Percentiles rank a stretch among this genome's conserved stretches.
Conservation (phyloP, 92 coral and sea anemone genomes). For the Actinernus sp. region DNA sequence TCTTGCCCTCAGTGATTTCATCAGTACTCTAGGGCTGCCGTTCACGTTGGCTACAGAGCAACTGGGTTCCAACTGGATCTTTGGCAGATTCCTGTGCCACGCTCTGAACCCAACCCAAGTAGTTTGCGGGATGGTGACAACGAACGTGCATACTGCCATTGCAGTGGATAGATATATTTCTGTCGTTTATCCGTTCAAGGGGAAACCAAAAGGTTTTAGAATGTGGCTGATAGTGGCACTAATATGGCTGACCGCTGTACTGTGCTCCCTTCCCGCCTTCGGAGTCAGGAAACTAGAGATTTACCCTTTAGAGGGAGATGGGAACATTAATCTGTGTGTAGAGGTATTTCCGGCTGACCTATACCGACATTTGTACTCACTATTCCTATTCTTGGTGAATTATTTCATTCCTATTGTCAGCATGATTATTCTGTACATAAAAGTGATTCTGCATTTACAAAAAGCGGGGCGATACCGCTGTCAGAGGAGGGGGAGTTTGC, state of each 20-base stretch:
- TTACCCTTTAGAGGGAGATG: slow-evolving; percentile 32
- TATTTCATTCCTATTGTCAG: slow-evolving; percentile 50
- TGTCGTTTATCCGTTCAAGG: slow-evolving; percentile 43
- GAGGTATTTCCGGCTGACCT: slow-evolving; percentile 46
- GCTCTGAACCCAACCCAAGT: slow-evolving; percentile 71
- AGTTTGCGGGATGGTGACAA: slow-evolving; percentile 64
- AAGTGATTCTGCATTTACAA: slow-evolving; percentile 35
- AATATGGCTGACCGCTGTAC: slow-evolving; percentile 30
- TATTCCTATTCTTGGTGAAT: slow-evolving; percentile 61
- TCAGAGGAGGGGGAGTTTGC: not conserved
- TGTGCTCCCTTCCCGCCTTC: slow-evolving; percentile 56
- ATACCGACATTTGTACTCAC: slow-evolving; percentile 53
- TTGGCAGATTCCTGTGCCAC: slow-evolving; percentile 60
- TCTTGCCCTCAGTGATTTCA: slow-evolving; percentile 61
- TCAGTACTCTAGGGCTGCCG: slow-evolving; percentile 64
- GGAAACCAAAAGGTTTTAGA: not conserved
- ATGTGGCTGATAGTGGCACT: not conserved
- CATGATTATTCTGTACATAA: slow-evolving; percentile 42
- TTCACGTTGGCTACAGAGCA: slow-evolving; percentile 51
- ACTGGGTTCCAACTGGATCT: slow-evolving; percentile 43
- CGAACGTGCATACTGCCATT: slow-evolving; percentile 70
- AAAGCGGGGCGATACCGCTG: slow-evolving; percentile 34
- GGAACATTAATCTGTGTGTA: too few species aligned
- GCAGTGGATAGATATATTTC: slow-evolving; percentile 61
- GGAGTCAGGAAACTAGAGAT: slow-evolving; percentile 21